phyloP scores from a whole-genome alignment of 2,888 invertebrate genomes.

The Antitype chi region DNA sequence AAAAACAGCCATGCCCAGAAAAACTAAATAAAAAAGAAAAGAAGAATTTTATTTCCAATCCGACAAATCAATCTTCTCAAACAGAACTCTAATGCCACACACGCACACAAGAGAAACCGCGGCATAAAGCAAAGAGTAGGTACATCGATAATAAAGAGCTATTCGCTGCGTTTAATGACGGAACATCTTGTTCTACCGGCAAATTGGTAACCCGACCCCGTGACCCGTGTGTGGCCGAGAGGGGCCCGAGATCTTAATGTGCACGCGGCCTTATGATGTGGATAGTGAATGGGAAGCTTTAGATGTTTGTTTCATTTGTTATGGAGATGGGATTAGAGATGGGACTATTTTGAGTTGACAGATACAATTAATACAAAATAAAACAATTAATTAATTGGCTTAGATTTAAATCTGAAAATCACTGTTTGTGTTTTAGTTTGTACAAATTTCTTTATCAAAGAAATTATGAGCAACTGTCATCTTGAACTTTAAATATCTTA shows the following conservation, averaged over 20 bases:
- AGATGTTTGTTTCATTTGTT: constrained; percentile 14
- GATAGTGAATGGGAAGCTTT: constrained; percentile 43
- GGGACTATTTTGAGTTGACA: neutral
- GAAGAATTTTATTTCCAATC: neutral
- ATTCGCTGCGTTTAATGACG: constrained; percentile 70
- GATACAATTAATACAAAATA: too few relatives aligned
- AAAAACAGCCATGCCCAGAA: neutral
- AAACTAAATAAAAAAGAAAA: too few relatives aligned
- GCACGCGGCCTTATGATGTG: constrained; percentile 49
- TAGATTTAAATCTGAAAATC: neutral
- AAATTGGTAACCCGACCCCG: constrained; percentile 85
- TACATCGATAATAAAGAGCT: constrained; percentile 66
- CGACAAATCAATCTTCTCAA: constrained; percentile 30
- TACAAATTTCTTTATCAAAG: too few relatives aligned
- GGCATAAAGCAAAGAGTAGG: constrained; percentile 58
- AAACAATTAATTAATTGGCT: too few relatives aligned
- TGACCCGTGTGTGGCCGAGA: constrained; percentile 66
- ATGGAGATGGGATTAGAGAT: neutral
- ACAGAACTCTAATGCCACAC: constrained; percentile 5
- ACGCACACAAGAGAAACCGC: constrained; percentile 26
- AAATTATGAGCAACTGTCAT: too few relatives aligned
- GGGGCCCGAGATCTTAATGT: constrained; percentile 53
- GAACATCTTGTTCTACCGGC: constrained; percentile 73
- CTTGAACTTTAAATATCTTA: neutral
- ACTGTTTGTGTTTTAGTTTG: neutral